phyloP scores from a whole-genome alignment of 2,113 vertebrate genomes.

The Myotis yumanensis region DNA sequence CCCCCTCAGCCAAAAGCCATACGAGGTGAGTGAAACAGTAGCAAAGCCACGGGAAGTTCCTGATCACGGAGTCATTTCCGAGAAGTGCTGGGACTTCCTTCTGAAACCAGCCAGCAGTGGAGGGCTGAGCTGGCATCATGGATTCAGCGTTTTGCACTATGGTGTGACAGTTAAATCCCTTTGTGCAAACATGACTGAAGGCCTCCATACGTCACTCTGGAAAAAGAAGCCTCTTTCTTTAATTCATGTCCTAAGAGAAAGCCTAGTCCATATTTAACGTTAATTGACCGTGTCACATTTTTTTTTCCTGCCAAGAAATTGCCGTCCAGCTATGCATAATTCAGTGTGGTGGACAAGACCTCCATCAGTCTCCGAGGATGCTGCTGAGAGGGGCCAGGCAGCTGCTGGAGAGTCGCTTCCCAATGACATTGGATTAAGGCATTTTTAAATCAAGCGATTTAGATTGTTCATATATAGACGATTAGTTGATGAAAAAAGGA shows the following conservation, averaged over 20 bases:
- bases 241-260: slow-evolving; percentile 56
- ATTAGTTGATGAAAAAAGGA: background rate
- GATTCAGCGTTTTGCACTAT: accelerated
- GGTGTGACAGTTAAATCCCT: background rate
- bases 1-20: background rate
- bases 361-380: background rate
- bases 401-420: accelerated
- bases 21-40: background rate
- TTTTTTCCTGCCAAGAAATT: slow-evolving; percentile 54
- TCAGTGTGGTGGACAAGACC: slow-evolving; percentile 37
- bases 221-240: slow-evolving; percentile 44
- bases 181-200: background rate
- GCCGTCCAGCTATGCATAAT: slow-evolving; percentile 28
- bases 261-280: slow-evolving; percentile 68
- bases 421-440: background rate
- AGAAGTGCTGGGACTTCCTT: background rate
- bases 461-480: background rate
- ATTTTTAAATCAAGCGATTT: background rate
- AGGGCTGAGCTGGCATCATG: accelerated
- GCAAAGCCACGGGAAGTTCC: background rate
- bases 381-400: accelerated
- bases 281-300: slow-evolving; percentile 55
- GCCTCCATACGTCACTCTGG: background rate
- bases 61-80: background rate
- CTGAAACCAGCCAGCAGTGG: background rate